These are phyloP conservation scores for Drosophila quadrilineata DNA, from an alignment of 1,140 invertebrate genomes.

Conservation along the genomic window DNA sequence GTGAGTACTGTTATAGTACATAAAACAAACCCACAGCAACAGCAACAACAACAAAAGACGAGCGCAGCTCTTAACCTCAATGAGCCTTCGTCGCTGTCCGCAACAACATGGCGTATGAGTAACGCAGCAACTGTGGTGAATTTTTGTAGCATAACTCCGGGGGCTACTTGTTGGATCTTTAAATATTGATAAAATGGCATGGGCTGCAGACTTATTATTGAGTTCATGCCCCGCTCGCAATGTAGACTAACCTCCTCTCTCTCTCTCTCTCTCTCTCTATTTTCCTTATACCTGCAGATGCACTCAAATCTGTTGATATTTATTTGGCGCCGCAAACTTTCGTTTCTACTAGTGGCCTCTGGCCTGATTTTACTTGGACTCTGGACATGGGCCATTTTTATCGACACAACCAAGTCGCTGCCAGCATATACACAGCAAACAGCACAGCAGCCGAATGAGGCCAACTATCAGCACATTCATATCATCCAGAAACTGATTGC, in stretches of 20 bases:
- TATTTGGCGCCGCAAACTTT: slow-evolving; percentile 79
- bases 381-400: slow-evolving; percentile 75
- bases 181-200: slow-evolving; percentile 67
- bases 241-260: background rate
- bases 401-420: slow-evolving; percentile 54
- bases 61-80: slow-evolving; percentile 65
- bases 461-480: slow-evolving; percentile 58
- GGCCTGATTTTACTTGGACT: slow-evolving; percentile 62
- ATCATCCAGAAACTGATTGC: slow-evolving; percentile 78
- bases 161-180: slow-evolving; percentile 70
- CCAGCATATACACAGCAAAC: background rate
- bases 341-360: slow-evolving; percentile 61
- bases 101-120: slow-evolving; percentile 64
- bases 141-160: slow-evolving; percentile 59
- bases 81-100: slow-evolving; percentile 35
- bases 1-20: slow-evolving; percentile 5
- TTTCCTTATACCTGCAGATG: slow-evolving; percentile 50
- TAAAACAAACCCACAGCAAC: slow-evolving; percentile 36
- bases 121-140: slow-evolving; percentile 45
- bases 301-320: slow-evolving; percentile 75
- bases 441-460: slow-evolving; percentile 12
- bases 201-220: slow-evolving; percentile 18
- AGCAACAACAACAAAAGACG: slow-evolving; percentile 36
- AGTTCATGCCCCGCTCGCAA: background rate
- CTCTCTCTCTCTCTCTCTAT: background rate